Evolutionary conservation across 2,113 vertebrate species (phyloP).

Genomic region (Meleagris gallopavo): DNA sequence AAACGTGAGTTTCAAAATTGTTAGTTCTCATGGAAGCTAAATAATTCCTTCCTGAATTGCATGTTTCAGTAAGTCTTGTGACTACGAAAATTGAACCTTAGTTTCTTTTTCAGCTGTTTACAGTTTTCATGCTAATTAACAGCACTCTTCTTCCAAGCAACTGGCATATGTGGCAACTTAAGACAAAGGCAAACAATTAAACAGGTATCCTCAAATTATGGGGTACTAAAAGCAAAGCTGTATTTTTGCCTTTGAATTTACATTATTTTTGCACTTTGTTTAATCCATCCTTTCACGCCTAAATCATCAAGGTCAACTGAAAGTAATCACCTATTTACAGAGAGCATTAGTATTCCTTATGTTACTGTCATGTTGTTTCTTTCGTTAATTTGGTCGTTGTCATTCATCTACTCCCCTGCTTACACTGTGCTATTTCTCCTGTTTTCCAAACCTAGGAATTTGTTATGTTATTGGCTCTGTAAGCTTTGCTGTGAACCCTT

Average conservation of each 20-base stretch:
- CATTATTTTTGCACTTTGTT: neutral
- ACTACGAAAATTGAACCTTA: neutral
- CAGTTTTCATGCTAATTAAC: neutral
- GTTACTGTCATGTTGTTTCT: neutral
- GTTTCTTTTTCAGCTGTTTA: neutral
- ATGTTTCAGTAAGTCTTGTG: neutral
- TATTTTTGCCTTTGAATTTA: neutral
- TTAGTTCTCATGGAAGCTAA: neutral
- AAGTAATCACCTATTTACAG: neutral
- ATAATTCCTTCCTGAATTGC: neutral
- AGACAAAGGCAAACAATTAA: neutral
- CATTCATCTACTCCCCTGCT: neutral
- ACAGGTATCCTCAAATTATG: neutral
- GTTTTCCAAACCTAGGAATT: neutral
- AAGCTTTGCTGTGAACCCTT: neutral
- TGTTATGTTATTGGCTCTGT: neutral
- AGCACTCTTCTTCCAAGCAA: neutral
- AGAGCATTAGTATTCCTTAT: neutral
- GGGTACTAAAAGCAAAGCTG: neutral
- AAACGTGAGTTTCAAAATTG: neutral
- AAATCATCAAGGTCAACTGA: neutral
- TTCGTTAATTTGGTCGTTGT: neutral
- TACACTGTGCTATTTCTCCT: neutral
- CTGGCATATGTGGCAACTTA: neutral
- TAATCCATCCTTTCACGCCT: neutral